Evolutionary conservation across 2,113 vertebrate genomes (phyloP).

Genomic region (Anseranas semipalmata): DNA sequence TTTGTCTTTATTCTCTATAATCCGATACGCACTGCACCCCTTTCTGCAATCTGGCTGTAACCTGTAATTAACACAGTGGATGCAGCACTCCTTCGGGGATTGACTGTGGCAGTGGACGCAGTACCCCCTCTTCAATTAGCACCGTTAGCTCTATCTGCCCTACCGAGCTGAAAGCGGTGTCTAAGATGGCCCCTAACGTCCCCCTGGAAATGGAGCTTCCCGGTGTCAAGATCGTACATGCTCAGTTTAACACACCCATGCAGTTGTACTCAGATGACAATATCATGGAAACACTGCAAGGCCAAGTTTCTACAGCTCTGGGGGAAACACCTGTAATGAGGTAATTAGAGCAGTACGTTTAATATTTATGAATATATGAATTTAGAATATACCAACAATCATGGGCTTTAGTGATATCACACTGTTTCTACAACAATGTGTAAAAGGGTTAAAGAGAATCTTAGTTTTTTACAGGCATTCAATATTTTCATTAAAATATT

Average conservation of each 20-base stretch:
- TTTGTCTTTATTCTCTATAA: slow-evolving; percentile 20
- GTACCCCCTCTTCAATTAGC: slow-evolving; percentile 80
- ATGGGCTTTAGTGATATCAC: not conserved
- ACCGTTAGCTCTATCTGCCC: slow-evolving; percentile 82
- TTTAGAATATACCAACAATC: slow-evolving; percentile 9
- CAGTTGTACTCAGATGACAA: slow-evolving; percentile 86
- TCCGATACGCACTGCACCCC: not conserved
- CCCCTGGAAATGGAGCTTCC: slow-evolving; percentile 85
- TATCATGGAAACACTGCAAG: slow-evolving; percentile 85
- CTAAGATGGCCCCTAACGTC: slow-evolving; percentile 83
- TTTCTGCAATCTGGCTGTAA: slow-evolving; percentile 12
- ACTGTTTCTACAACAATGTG: not conserved
- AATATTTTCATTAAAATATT: not conserved
- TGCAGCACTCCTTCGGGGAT: slow-evolving; percentile 80
- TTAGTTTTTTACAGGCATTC: not conserved
- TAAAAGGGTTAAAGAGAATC: not conserved
- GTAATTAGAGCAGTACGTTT: slow-evolving; percentile 67
- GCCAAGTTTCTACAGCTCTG: slow-evolving; percentile 84
- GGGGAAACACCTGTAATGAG: slow-evolving; percentile 77
- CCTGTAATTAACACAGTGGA: slow-evolving; percentile 67
- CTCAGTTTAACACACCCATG: slow-evolving; percentile 86
- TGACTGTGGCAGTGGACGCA: slow-evolving; percentile 80
- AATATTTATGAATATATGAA: not conserved
- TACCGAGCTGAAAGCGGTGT: slow-evolving; percentile 80
- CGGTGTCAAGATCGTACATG: slow-evolving; percentile 83